These are phyloP conservation scores for Lindbergichthys nudifrons DNA, from an alignment of 2,797 vertebrate genomes.

Conservation along the genomic window DNA sequence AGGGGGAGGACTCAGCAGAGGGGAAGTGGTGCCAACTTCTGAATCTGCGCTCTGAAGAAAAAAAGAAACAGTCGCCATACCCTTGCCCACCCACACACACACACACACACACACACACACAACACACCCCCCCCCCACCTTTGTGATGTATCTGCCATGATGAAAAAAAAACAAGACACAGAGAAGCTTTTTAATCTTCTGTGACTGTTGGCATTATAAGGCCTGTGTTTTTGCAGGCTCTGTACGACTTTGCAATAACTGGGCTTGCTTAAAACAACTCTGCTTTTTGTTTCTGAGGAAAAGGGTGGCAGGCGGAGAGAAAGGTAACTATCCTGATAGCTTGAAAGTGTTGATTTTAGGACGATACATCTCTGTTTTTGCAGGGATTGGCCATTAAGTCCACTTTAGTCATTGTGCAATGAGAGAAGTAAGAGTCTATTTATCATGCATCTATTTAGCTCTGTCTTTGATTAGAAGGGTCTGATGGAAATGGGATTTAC, in stretches of 20 bases:
- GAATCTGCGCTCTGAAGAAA: slow-evolving; percentile 72
- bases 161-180: slow-evolving; percentile 53
- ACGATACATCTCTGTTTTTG: background rate
- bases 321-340: background rate
- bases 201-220: slow-evolving; percentile 67
- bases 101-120: slow-evolving; percentile 32
- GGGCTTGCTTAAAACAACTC: slow-evolving; percentile 56
- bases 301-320: slow-evolving; percentile 9
- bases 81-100: slow-evolving; percentile 49
- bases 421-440: slow-evolving; percentile 49
- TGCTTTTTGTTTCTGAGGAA: slow-evolving; percentile 46
- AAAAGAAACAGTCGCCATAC: slow-evolving; percentile 60
- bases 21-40: slow-evolving; percentile 76
- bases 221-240: slow-evolving; percentile 51
- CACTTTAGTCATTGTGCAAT: slow-evolving; percentile 38
- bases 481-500: slow-evolving; percentile 67
- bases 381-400: slow-evolving; percentile 27
- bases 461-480: slow-evolving; percentile 56
- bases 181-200: slow-evolving; percentile 79
- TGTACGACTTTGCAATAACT: slow-evolving; percentile 62
- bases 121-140: slow-evolving; percentile 41
- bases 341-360: slow-evolving; percentile 27
- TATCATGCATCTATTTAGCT: slow-evolving; percentile 59
- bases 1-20: slow-evolving; percentile 69
- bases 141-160: slow-evolving; percentile 80